Base-by-base conservation (phyloP, 2,113 vertebrate genomes). In the Semnornis frantzii region DNA sequence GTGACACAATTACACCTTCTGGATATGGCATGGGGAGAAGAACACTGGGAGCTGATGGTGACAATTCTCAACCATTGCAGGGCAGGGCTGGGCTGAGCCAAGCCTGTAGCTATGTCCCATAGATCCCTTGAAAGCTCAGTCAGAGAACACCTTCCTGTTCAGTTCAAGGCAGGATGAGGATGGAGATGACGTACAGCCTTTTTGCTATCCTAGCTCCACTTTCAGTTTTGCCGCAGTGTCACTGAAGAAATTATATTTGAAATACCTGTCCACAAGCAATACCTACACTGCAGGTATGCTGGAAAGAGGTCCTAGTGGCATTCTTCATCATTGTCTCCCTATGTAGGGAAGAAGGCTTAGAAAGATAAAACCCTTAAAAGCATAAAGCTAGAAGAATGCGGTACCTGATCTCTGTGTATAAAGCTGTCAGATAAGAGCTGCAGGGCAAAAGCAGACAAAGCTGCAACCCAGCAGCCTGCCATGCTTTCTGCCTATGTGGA, bases 21-120 rank as follows among this genome's bases (percentile, higher is more conserved):
- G 72, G 79, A 80, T 65, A 60, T 0, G 0, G 0, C 6, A 31
- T 87, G 24, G 30, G 46, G 21, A 83, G 75, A 50, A 39, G 31
- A 85, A 52, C 18, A 3, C 0, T 48, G 25, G 28, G 34, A 87
- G 52, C 39, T 73, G 79, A 55, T 30, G 42, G 46, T 68, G 82
- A 66, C 60, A 50, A 14, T 42, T 80, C 68, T 62, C 54, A 37
- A 78, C 31, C 65, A 15, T 12, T 23, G 74, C 77, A 83, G 65
- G 65, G 31, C 25, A 71, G 34, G 90, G 25, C 50, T 70, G 80
- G 33, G 23, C 62, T 66, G 62, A 68, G 59, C 44, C 57, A 86
- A n/a, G 66, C 75, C 50, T 59, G 4, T 25, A 76, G 54, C 74
- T 42, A 3, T 23, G 42, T 66, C 52, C 68, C 57, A 46, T 3